Conservation (phyloP, 2,888 invertebrate species). For the Drosophila kambysellisi region DNA sequence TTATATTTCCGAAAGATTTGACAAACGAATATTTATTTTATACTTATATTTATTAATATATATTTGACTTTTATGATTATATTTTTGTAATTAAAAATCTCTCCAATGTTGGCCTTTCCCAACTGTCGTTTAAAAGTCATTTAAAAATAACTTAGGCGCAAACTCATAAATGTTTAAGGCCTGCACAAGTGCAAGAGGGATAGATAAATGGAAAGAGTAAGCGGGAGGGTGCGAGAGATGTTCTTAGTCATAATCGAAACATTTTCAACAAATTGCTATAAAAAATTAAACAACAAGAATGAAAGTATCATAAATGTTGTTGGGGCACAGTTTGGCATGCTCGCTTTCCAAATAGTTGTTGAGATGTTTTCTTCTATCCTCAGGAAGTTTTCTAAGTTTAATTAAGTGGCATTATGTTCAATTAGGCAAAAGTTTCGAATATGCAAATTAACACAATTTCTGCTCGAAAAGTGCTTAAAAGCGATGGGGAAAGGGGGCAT, state of each 20-base stretch:
- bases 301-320: slow-evolving; percentile 53
- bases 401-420: slow-evolving; percentile 80
- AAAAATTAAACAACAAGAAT: slow-evolving; percentile 34
- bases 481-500: not conserved
- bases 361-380: slow-evolving; percentile 17
- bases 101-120: too few relatives aligned
- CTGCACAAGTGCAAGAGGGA: not conserved
- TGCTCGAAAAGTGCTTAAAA: slow-evolving; percentile 57
- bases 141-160: not conserved
- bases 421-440: slow-evolving; percentile 78
- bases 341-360: slow-evolving; percentile 20
- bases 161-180: not conserved
- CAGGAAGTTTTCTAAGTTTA: slow-evolving; percentile 67
- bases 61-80: not conserved
- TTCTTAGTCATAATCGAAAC: slow-evolving; percentile 13
- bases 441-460: slow-evolving; percentile 77
- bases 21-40: not conserved
- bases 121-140: slow-evolving; percentile 1
- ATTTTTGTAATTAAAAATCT: not conserved
- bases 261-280: slow-evolving; percentile 32
- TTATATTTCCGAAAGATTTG: not conserved
- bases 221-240: too few relatives aligned
- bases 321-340: slow-evolving; percentile 43
- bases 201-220: too few relatives aligned
- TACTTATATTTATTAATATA: not conserved